Percentiles rank a stretch among this genome's conserved stretches.
Conservation (phyloP, 2,113 vertebrate species). For the Sarotherodon lohbergeri region DNA sequence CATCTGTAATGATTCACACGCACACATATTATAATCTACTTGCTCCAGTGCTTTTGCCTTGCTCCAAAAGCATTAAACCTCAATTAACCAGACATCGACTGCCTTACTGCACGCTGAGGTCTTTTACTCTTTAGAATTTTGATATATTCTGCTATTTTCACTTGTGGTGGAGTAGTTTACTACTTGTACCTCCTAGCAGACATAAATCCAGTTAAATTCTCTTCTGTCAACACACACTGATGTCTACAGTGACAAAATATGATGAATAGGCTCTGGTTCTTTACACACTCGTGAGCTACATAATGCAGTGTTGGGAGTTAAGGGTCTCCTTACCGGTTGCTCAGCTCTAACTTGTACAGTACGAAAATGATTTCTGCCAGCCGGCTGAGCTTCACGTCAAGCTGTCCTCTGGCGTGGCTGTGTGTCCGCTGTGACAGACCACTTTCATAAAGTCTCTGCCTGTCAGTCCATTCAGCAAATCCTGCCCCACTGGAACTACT, state of each 20-base stretch:
- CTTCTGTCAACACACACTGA: background rate
- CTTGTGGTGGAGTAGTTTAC: background rate
- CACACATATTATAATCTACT: background rate
- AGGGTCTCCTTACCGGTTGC: background rate
- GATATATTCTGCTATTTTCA: background rate
- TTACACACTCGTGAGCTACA: background rate
- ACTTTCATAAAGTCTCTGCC: background rate
- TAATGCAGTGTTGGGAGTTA: background rate
- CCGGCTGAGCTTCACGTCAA: background rate
- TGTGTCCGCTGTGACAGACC: background rate
- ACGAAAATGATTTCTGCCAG: background rate
- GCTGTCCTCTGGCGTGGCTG: background rate
- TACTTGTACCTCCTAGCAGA: background rate
- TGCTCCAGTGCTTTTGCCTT: background rate
- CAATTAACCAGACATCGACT: background rate
- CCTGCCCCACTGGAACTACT: background rate
- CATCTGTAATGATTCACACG: background rate
- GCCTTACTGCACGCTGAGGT: background rate
- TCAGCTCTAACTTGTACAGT: background rate
- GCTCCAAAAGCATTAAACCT: background rate
- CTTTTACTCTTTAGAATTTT: background rate
- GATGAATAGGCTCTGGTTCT: background rate
- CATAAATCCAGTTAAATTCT: background rate
- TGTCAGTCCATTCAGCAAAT: slow-evolving; percentile 40
- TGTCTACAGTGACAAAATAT: background rate